phyloP scores from a whole-genome alignment of 2,113 vertebrate genomes.

The Sciurus niger region DNA sequence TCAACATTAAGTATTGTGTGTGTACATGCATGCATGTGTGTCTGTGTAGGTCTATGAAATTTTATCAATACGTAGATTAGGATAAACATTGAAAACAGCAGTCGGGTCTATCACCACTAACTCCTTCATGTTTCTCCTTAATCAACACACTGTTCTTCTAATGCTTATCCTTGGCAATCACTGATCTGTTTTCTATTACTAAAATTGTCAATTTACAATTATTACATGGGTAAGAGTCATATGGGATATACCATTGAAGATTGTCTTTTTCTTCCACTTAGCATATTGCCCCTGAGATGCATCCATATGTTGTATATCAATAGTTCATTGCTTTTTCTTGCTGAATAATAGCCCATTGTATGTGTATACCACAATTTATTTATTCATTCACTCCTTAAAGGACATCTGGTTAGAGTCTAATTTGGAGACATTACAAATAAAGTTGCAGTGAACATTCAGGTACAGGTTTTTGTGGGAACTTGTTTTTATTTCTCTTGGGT shows the following conservation, averaged over 20 bases:
- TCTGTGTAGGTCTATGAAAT: neutral
- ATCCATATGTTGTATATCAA: neutral
- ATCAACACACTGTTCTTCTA: neutral
- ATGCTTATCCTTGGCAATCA: neutral
- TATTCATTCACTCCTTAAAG: neutral
- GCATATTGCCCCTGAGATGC: neutral
- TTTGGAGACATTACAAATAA: neutral
- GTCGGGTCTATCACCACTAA: neutral
- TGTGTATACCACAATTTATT: neutral
- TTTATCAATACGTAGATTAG: neutral
- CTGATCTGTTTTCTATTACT: neutral
- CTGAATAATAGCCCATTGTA: neutral
- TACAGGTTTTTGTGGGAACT: neutral
- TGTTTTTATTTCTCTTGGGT: neutral
- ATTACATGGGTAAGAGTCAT: constrained; percentile 11
- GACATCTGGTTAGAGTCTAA: neutral
- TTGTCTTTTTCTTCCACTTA: neutral
- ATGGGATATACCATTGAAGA: neutral
- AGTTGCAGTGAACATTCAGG: neutral
- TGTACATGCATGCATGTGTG: neutral
- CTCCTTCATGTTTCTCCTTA: neutral
- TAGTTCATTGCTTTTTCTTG: neutral
- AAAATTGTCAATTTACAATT: neutral
- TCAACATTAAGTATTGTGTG: neutral
- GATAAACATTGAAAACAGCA: too few relatives aligned